Conservation (phyloP, 2,797 vertebrate species). For the Lycodopsis pacificus region DNA sequence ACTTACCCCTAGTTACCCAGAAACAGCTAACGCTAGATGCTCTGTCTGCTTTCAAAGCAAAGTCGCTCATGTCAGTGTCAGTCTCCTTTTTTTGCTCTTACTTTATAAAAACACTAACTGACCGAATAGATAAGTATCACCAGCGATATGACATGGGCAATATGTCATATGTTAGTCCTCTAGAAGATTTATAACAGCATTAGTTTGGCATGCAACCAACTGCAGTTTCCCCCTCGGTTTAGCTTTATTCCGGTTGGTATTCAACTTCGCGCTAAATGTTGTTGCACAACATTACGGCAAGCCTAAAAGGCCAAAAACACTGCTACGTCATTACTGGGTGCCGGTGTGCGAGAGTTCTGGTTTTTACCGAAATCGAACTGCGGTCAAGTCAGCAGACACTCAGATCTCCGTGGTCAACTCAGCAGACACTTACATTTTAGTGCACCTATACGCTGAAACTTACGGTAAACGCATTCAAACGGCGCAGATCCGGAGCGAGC, state of each 20-base stretch:
- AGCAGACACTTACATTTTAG: too few species aligned
- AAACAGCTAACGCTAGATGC: neutral
- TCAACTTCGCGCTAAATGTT: slow-evolving; percentile 53
- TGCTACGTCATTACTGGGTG: neutral
- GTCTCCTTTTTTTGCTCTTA: too few species aligned
- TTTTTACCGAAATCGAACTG: too few species aligned
- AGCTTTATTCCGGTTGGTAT: neutral
- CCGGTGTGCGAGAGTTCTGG: too few species aligned
- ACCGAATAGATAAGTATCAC: neutral
- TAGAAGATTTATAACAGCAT: neutral
- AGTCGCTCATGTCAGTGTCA: neutral
- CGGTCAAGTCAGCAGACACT: too few species aligned
- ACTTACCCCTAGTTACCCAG: neutral
- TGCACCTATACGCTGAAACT: too few species aligned
- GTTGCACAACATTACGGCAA: slow-evolving; percentile 53
- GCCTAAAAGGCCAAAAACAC: slow-evolving; percentile 2
- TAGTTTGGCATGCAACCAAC: neutral
- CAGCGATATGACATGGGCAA: neutral
- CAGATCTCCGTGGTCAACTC: too few species aligned
- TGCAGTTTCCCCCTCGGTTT: neutral
- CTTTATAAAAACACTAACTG: neutral
- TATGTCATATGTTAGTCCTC: too few species aligned
- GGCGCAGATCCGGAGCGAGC: too few species aligned
- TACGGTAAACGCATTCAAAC: too few species aligned
- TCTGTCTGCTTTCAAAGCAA: neutral